Conservation (phyloP, 2,113 vertebrate genomes). For the Crocuta crocuta region DNA sequence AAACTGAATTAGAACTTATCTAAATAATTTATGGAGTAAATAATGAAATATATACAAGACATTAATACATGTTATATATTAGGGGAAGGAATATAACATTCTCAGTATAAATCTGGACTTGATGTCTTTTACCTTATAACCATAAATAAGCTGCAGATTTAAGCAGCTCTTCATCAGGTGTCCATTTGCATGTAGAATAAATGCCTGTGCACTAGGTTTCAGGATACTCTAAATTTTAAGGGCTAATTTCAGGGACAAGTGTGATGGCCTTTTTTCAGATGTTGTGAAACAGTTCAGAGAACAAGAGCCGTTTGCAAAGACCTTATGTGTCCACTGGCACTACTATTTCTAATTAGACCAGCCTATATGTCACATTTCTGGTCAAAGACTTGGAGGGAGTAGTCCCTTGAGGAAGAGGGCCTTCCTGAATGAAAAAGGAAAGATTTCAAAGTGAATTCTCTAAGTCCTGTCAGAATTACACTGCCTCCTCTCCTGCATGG, state of each 20-base stretch:
- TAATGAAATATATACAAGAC: neutral
- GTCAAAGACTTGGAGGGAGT: neutral
- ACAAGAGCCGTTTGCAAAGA: no score
- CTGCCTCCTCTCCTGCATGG: neutral
- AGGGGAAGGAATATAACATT: neutral
- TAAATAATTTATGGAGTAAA: neutral
- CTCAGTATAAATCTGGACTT: neutral
- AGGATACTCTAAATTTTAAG: neutral
- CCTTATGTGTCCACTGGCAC: no score
- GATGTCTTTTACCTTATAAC: neutral
- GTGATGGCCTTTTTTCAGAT: no score
- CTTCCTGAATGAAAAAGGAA: neutral
- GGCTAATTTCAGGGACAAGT: no score
- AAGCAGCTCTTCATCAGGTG: neutral
- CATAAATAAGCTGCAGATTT: neutral
- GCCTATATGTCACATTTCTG: no score
- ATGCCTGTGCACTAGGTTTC: neutral
- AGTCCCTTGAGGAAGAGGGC: neutral
- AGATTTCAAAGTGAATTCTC: neutral
- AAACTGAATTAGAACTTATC: neutral
- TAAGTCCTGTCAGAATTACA: neutral
- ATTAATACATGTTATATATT: neutral
- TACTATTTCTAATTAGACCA: no score
- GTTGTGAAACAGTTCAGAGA: no score
- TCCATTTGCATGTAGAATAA: neutral